Evolutionary conservation across 2,113 vertebrate genomes (phyloP).

Genomic region (Sminthopsis crassicaudata): DNA sequence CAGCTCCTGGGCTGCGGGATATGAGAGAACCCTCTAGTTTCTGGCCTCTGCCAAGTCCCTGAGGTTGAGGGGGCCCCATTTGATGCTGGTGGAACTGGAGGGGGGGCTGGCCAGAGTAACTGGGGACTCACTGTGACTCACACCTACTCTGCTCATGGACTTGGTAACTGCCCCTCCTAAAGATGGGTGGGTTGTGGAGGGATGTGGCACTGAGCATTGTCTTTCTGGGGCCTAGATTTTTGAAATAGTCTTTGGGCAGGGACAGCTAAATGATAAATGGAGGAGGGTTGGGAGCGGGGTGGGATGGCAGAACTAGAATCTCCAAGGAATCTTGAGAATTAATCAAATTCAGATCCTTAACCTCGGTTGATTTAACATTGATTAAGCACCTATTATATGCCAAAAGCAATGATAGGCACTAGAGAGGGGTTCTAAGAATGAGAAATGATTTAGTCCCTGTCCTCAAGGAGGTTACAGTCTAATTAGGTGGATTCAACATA

Average conservation of each 20-base stretch:
- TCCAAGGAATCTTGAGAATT: not conserved
- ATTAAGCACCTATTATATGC: not conserved
- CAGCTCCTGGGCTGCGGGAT: not conserved
- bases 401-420: not conserved
- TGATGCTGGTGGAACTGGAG: constrained; percentile 32
- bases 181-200: not conserved
- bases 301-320: not conserved
- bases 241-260: not conserved
- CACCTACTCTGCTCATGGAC: constrained; percentile 94
- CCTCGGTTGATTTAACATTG: not conserved
- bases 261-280: not conserved
- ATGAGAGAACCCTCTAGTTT: not conserved
- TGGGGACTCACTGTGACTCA: constrained; percentile 87
- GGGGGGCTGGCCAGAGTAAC: constrained; percentile 75
- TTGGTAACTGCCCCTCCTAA: constrained; percentile 84
- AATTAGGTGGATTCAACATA: not conserved
- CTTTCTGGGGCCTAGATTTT: not conserved
- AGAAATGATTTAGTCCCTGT: not conserved
- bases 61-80: constrained; percentile 43
- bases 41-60: constrained; percentile 65
- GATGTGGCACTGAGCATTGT: not conserved
- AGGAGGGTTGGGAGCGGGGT: not conserved
- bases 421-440: not conserved
- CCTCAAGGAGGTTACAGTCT: not conserved
- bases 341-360: not conserved